Base-by-base conservation (phyloP, 2,113 vertebrate species). In the Xyliphius kryptos region DNA sequence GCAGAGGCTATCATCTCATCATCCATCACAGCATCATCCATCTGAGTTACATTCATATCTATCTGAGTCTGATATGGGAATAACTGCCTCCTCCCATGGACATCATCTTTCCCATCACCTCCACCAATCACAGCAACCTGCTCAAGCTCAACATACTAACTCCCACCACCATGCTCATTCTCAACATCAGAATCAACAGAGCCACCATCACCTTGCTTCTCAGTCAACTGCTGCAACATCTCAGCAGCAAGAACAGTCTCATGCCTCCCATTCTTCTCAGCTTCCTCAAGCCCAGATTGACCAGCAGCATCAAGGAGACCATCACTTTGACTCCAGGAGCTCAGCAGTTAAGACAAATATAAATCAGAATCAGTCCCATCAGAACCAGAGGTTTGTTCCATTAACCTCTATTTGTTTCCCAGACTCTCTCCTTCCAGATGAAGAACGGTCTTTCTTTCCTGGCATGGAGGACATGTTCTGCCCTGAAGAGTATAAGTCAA, bases 391-490 rank as follows among this genome's bases (percentile, higher is more conserved):
- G 3, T 96, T 95, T 1, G 91, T 97, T 3, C 93, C 94, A 0
- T 82, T 97, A 6, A 94, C 94, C 0, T 97, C 94, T 63, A 97
- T 97, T 79, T 97, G 94, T 77, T 97, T 97, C 74, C 94, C 94
- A 0, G 94, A 97, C 72, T 91, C 94, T 0, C 77, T 97, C 63
- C 88, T 97, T 32, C 94, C 92, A 70, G 94, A 95, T 0, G 94
- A 97, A 22, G 88, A 89, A 58, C 90, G 94, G 2, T 90, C 92
- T 2, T 97, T 97, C 73, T 97, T 96, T 36, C 94, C 94, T 2
- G 93, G 89, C 15, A 96, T 96, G 94, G 94, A 96, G 61, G 94
- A 97, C 81, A 97, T 97, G 93, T 97, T 97, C 14, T 94, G 93
- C 0, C 78, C 86, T 0, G 93, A 95, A 0, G 92, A 96, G 17